phyloP scores from a whole-genome alignment of 2,797 vertebrate species.

The Acanthurus lineatus region DNA sequence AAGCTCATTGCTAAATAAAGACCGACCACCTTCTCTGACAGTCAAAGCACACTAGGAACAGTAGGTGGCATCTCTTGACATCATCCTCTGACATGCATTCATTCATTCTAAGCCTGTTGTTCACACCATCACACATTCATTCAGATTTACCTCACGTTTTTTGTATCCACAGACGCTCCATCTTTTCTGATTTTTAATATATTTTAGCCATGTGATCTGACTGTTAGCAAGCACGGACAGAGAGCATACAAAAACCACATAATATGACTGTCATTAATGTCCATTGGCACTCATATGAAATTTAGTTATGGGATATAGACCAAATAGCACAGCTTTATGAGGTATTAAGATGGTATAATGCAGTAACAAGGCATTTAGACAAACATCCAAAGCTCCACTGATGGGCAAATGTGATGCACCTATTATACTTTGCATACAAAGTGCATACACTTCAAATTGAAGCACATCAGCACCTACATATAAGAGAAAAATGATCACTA shows the following conservation, averaged over 20 bases:
- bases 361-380: not conserved
- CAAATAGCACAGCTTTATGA: not conserved
- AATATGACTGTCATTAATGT: not conserved
- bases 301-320: not conserved
- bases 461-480: too few species aligned
- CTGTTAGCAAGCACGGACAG: not conserved
- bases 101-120: constrained; percentile 33
- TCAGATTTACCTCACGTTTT: constrained; percentile 15
- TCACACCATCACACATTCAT: constrained; percentile 38
- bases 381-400: too few species aligned
- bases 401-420: too few species aligned
- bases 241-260: not conserved
- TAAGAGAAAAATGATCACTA: not conserved
- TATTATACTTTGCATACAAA: too few species aligned
- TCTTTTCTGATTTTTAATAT: not conserved
- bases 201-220: not conserved
- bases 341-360: not conserved
- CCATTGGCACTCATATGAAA: not conserved
- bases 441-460: too few species aligned
- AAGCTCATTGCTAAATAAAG: constrained; percentile 73
- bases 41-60: constrained; percentile 36
- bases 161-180: not conserved
- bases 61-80: constrained; percentile 48
- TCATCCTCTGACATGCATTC: constrained; percentile 10
- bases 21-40: constrained; percentile 42